phyloP scores from a whole-genome alignment of 2,797 vertebrate species.

The Remorina albescens region DNA sequence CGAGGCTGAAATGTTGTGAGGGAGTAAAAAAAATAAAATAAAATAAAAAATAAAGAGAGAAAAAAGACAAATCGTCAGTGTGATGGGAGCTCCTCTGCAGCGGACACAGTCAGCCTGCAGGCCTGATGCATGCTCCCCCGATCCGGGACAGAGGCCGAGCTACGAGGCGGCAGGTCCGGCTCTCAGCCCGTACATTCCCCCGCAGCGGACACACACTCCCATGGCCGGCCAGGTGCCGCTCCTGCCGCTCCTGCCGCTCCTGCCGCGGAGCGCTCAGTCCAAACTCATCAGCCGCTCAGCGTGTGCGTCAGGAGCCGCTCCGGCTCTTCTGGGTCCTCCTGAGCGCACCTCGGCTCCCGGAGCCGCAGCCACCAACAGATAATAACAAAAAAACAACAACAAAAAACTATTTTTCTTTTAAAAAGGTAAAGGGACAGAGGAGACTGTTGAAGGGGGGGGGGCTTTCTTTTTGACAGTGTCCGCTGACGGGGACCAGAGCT shows the following conservation, averaged over 20 bases:
- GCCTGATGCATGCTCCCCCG: slow-evolving; percentile 82
- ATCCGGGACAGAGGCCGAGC: slow-evolving; percentile 74
- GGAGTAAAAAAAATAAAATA: slow-evolving; percentile 35
- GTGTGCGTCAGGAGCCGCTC: slow-evolving; percentile 34
- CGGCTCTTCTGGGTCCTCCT: slow-evolving; percentile 39
- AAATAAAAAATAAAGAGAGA: too few relatives aligned
- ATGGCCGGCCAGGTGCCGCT: slow-evolving; percentile 73
- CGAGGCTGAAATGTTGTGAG: slow-evolving; percentile 46
- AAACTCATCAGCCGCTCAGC: slow-evolving; percentile 62
- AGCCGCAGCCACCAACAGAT: slow-evolving; percentile 43
- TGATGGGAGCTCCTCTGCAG: slow-evolving; percentile 77
- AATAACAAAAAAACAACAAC: not conserved
- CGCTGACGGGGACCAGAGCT: slow-evolving; percentile 44
- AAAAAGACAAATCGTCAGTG: too few relatives aligned
- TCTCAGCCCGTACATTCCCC: slow-evolving; percentile 77
- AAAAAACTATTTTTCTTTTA: too few relatives aligned
- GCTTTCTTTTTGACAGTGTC: slow-evolving; percentile 36
- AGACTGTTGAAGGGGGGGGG: slow-evolving; percentile 23
- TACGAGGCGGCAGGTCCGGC: slow-evolving; percentile 74
- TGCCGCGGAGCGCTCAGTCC: slow-evolving; percentile 63
- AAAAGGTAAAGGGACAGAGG: slow-evolving; percentile 19
- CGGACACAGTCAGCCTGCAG: slow-evolving; percentile 61
- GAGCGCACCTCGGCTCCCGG: slow-evolving; percentile 48
- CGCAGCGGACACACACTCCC: slow-evolving; percentile 76
- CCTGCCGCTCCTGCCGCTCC: too few relatives aligned